Conservation (phyloP, 2,888 invertebrate species). For the Orchesella flavescens region DNA sequence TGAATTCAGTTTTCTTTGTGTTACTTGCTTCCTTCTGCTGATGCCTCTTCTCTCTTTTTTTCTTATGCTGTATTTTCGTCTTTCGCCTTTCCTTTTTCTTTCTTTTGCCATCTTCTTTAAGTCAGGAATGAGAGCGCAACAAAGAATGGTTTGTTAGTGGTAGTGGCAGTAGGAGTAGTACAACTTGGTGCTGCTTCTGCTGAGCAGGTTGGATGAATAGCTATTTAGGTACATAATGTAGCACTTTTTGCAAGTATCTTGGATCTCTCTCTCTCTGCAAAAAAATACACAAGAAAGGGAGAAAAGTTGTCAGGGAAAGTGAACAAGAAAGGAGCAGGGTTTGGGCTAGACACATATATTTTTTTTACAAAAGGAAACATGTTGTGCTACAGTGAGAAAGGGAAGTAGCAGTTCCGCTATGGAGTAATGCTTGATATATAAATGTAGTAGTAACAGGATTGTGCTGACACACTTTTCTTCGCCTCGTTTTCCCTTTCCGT, state of each 20-base stretch:
- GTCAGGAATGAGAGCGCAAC: slow-evolving; percentile 29
- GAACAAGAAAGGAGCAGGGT: neutral
- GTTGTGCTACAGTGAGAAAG: slow-evolving; percentile 25
- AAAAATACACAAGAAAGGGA: neutral
- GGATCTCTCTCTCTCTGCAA: neutral
- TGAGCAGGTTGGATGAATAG: neutral
- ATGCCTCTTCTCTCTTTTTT: neutral
- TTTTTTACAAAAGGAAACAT: slow-evolving; percentile 5
- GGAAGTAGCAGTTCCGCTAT: slow-evolving; percentile 40
- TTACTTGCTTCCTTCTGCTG: neutral
- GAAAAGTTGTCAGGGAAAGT: slow-evolving; percentile 14
- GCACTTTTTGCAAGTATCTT: neutral
- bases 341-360: too few relatives aligned
- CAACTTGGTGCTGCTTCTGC: too few relatives aligned
- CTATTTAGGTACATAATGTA: neutral
- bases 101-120: neutral
- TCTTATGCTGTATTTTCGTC: neutral
- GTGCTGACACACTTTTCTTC: slow-evolving; percentile 57
- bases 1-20: slow-evolving; percentile 19
- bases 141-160: neutral
- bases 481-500: slow-evolving; percentile 41
- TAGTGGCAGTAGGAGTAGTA: too few relatives aligned
- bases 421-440: slow-evolving; percentile 6
- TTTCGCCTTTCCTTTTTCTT: slow-evolving; percentile 6
- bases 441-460: slow-evolving; percentile 32